Evolutionary conservation across 2,113 vertebrate genomes (phyloP), one percentile per base, ranked within the genome.

Genomic region (Sylvia atricapilla): DNA sequence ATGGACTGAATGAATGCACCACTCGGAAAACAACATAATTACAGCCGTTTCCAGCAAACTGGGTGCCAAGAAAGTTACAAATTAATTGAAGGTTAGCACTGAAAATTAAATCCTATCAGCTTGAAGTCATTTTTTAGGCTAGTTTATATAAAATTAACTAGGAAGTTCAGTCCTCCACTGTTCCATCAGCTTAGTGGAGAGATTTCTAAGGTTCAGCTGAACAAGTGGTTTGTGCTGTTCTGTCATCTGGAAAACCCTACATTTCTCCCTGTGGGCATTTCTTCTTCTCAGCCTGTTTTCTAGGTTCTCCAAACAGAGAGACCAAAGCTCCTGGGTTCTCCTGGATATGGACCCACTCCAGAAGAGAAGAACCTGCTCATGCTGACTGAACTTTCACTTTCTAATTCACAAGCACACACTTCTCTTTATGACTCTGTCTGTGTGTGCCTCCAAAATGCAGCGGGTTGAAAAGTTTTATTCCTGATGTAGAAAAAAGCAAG

Each of bases 11-110:
- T 95, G 97, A 97, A 97, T 97, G 97, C 96, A 95, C 93, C 75
- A n/a, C 97, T 98, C 98, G 97, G 96, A 98, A 98, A 98, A 98
- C 97, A 98, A 98, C 97, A 97, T 98, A 98, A 98, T 98, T 98
- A 98, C 93, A 98, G 97, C 96, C 95, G 97, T 98, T 97, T 98
- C 95, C 93, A 96, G 96, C 96, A 98, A 98, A 97, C 78, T 52
- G 68, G 96, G 89, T 98, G 98, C 97, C 98, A 98, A 98, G 98
- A 98, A 98, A 98, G 98, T 98, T 98, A 98, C 97, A 97, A 98
- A 98, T 98, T 98, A 98, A 98, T 98, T 98, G 97, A 98, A 98
- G 98, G 98, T 98, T 98, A 98, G 97, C 95, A 97, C 83, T 97
- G 97, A 97, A 98, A 98, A 98, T 98, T 97, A 98, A 98, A 96